Percentiles rank a stretch among this genome's conserved stretches.
These are phyloP conservation scores for Orthonychiurus folsomi DNA, from an alignment of 2,888 invertebrate genomes.

Conservation along the genomic window DNA sequence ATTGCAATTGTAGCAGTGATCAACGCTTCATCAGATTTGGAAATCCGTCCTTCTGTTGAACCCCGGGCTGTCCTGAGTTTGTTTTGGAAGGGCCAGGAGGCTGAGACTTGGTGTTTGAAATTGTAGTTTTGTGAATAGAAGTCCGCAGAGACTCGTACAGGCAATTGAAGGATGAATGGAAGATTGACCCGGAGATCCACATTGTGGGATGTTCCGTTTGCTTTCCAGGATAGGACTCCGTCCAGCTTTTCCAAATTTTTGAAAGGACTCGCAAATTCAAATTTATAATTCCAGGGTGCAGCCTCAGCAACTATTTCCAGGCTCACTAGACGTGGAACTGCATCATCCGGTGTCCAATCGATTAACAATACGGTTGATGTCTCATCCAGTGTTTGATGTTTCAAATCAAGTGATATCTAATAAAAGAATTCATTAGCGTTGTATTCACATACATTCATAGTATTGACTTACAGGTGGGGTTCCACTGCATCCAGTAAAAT, in stretches of 20 bases:
- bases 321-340: not conserved
- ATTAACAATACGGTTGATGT: not conserved
- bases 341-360: not conserved
- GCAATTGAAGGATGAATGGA: not conserved
- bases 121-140: not conserved
- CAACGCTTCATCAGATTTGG: not conserved
- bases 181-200: not conserved
- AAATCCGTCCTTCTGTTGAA: slow-evolving; percentile 8
- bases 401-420: slow-evolving; percentile 23
- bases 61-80: not conserved
- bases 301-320: not conserved
- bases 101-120: slow-evolving; percentile 8
- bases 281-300: not conserved
- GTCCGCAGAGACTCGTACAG: not conserved
- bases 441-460: not conserved
- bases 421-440: not conserved
- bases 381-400: slow-evolving; percentile 17
- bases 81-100: slow-evolving; percentile 3
- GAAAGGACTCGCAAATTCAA: not conserved
- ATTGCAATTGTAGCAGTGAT: slow-evolving; percentile 17
- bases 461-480: slow-evolving; percentile 26
- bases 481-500: slow-evolving; percentile 26
- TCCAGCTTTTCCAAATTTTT: slow-evolving; percentile 1
- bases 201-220: not conserved
- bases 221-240: not conserved